Conservation (phyloP, 1,140 invertebrate species). For the Hycleus cichorii region DNA sequence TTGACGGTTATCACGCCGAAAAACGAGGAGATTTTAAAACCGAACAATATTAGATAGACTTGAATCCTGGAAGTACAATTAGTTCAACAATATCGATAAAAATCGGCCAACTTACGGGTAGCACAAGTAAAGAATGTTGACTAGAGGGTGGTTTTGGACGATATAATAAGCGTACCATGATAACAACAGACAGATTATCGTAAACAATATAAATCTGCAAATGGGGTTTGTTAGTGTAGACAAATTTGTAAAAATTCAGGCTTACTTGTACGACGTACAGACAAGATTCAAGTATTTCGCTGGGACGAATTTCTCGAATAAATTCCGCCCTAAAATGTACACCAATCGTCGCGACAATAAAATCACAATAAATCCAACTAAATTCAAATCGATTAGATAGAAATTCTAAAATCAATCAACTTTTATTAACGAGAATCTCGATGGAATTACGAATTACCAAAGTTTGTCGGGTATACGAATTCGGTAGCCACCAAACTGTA, state of each 20-base stretch:
- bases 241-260: too few relatives aligned
- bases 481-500: conserved; percentile 94
- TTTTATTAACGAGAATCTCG: not conserved
- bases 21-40: conserved; percentile 61
- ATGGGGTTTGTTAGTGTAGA: not conserved
- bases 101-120: conserved; percentile 72
- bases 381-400: conserved; percentile 84
- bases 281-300: conserved; percentile 20
- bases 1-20: conserved; percentile 49
- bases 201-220: conserved; percentile 32
- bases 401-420: conserved; percentile 65
- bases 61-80: conserved; percentile 52
- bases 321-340: conserved; percentile 39
- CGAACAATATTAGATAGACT: conserved; percentile 83
- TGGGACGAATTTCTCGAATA: conserved; percentile 30
- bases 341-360: conserved; percentile 72
- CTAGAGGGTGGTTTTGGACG: conserved; percentile 58
- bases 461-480: conserved; percentile 80
- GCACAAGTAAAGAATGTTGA: conserved; percentile 73
- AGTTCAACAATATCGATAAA: too few relatives aligned
- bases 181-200: conserved; percentile 44
- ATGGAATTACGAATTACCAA: conserved; percentile 57
- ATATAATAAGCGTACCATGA: conserved; percentile 67
- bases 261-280: conserved; percentile 19
- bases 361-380: conserved; percentile 74